These are phyloP conservation scores for Rhagoletis pomonella DNA, from an alignment of 1,140 invertebrate genomes.

Conservation along the genomic window DNA sequence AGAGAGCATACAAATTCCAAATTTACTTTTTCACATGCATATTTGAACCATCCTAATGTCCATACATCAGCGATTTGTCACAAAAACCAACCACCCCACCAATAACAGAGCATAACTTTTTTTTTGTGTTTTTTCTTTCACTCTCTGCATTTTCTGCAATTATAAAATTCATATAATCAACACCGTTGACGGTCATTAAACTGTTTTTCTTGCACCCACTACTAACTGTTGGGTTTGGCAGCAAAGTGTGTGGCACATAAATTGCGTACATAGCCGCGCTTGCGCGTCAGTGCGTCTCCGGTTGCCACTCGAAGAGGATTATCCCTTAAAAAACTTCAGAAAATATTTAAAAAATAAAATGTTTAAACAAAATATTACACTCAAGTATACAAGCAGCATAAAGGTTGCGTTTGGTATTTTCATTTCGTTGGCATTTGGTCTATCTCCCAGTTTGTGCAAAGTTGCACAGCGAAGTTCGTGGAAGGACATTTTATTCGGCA, in stretches of 20 bases:
- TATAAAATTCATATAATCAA: conserved; percentile 46
- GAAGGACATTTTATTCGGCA: conserved; percentile 68
- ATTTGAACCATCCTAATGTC: no score
- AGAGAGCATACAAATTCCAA: no score
- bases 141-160: neutral
- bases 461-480: conserved; percentile 60
- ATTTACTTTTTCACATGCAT: no score
- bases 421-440: conserved; percentile 54
- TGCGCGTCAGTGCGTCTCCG: neutral
- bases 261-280: neutral
- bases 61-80: no score
- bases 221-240: neutral
- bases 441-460: conserved; percentile 56
- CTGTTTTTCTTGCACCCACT: conserved; percentile 54
- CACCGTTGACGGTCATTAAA: conserved; percentile 68
- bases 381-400: neutral
- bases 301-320: neutral
- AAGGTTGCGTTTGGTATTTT: conserved; percentile 44
- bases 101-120: neutral
- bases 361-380: conserved; percentile 2
- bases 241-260: neutral
- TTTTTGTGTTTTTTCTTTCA: neutral
- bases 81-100: neutral
- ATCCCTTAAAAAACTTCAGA: neutral
- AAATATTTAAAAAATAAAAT: neutral